Conservation (phyloP, 2,113 vertebrate genomes). For the Thamnaconus septentrionalis region DNA sequence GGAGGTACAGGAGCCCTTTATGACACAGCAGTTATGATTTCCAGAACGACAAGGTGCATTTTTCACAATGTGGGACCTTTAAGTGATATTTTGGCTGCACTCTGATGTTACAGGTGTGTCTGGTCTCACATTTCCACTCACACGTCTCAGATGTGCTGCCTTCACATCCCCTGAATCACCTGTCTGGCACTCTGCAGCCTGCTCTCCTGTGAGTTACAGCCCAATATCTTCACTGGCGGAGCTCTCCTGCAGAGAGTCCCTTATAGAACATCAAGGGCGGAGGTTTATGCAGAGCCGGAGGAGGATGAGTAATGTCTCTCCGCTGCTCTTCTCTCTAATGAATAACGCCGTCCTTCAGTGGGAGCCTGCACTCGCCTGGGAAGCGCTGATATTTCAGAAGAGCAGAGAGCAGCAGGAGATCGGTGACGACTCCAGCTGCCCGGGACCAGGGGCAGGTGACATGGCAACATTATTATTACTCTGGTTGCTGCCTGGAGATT, state of each 20-base stretch:
- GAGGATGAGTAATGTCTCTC: conserved; percentile 52
- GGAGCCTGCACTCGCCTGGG: conserved; percentile 41
- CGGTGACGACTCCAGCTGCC: too few relatives aligned
- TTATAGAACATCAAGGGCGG: conserved; percentile 38
- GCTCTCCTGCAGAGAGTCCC: conserved; percentile 36
- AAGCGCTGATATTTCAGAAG: conserved; percentile 51
- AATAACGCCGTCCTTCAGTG: conserved; percentile 51
- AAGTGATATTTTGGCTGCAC: too few relatives aligned
- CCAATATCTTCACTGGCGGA: conserved; percentile 34
- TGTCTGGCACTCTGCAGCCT: conserved; percentile 17
- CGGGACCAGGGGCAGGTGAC: too few relatives aligned
- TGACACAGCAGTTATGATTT: too few relatives aligned
- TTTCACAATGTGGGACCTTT: too few relatives aligned
- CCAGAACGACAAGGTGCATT: too few relatives aligned
- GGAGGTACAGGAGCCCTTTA: too few relatives aligned
- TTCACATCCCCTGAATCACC: not conserved
- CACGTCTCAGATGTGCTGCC: conserved; percentile 6
- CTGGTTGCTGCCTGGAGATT: too few relatives aligned
- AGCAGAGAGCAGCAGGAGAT: conserved; percentile 42
- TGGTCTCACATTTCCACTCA: too few relatives aligned
- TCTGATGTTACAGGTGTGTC: too few relatives aligned
- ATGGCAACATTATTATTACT: too few relatives aligned
- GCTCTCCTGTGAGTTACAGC: conserved; percentile 31
- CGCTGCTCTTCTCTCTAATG: conserved; percentile 35
- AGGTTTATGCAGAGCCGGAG: conserved; percentile 45